Evolutionary conservation across 2,888 invertebrate species (phyloP).

Genomic region (Autographa gamma): DNA sequence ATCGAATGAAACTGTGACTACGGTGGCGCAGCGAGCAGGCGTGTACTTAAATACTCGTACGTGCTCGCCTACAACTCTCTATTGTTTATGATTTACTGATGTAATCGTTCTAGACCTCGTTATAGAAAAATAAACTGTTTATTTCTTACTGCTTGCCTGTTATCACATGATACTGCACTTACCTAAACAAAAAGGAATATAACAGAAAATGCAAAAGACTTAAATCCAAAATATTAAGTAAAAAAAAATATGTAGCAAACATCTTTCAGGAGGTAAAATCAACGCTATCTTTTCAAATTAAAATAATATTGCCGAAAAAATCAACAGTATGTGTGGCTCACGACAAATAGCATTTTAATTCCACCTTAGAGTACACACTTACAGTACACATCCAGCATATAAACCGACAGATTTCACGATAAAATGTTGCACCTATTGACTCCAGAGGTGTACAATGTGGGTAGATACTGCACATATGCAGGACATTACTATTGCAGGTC

Average conservation of each 20-base stretch:
- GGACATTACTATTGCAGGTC: not conserved
- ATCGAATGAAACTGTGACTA: constrained; percentile 79
- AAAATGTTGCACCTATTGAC: constrained; percentile 4
- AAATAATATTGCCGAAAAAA: too few relatives aligned
- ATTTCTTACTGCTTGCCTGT: constrained; percentile 12
- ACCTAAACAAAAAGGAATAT: too few relatives aligned
- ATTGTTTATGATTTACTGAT: constrained; percentile 47
- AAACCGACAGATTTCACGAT: not conserved
- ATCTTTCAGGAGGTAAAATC: too few relatives aligned
- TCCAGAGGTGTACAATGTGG: not conserved
- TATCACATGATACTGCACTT: too few relatives aligned
- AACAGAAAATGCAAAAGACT: too few relatives aligned
- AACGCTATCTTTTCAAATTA: too few relatives aligned
- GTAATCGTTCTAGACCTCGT: constrained; percentile 38
- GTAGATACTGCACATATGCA: not conserved
- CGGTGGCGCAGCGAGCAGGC: constrained; percentile 54
- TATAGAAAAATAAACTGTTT: constrained; percentile 39
- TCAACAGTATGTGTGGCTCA: too few relatives aligned
- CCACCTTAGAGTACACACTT: not conserved
- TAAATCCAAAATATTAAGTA: too few relatives aligned
- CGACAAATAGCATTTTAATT: too few relatives aligned
- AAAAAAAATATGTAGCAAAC: too few relatives aligned
- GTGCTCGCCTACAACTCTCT: constrained; percentile 32
- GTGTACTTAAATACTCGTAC: constrained; percentile 48
- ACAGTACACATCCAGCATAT: not conserved